Conservation (phyloP, 2,113 vertebrate species). For the Clarias macrocephalus region DNA sequence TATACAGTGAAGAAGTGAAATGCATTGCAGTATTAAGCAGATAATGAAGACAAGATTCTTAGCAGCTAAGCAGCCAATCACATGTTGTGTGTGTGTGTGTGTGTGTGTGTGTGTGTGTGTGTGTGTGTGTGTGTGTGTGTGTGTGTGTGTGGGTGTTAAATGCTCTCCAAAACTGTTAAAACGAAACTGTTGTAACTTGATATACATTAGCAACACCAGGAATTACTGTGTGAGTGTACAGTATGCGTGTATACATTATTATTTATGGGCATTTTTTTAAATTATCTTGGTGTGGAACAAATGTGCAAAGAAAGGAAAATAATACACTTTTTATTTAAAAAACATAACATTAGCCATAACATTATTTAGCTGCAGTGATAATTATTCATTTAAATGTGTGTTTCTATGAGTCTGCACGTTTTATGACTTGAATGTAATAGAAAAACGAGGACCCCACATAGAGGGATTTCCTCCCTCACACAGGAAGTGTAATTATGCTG, state of each 20-base stretch:
- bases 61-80: neutral
- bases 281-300: too few relatives aligned
- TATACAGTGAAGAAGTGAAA: neutral
- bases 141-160: neutral
- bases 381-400: neutral
- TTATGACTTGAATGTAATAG: neutral
- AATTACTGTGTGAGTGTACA: neutral
- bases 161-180: neutral
- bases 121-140: neutral
- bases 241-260: neutral
- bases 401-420: neutral
- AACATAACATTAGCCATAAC: too few relatives aligned
- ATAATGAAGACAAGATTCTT: neutral
- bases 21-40: neutral
- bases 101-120: neutral
- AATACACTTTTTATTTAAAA: too few relatives aligned
- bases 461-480: conserved; percentile 44
- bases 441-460: neutral
- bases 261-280: neutral
- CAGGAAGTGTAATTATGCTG: conserved; percentile 49
- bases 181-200: neutral
- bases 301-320: too few relatives aligned
- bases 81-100: neutral
- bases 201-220: neutral
- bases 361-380: too few relatives aligned